These are phyloP conservation scores for Periophthalmus modestus DNA, from an alignment of 2,113 vertebrate species.

Conservation along the genomic window DNA sequence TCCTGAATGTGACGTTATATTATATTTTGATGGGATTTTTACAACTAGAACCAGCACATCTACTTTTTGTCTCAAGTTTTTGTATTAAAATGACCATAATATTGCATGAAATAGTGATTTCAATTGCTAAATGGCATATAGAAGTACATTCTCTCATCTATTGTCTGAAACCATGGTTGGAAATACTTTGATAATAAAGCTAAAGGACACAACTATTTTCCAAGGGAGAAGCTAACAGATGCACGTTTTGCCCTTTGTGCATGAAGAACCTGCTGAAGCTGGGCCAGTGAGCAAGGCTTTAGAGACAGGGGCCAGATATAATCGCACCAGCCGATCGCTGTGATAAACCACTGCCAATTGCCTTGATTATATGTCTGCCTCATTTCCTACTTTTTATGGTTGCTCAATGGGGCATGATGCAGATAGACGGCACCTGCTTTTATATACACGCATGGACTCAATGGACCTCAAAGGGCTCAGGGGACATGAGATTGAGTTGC, in stretches of 20 bases:
- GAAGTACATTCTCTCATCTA: background rate
- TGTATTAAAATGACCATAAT: background rate
- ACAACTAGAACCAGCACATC: no score
- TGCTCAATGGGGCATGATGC: slow-evolving; percentile 57
- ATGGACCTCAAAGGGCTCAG: background rate
- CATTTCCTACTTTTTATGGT: slow-evolving; percentile 67
- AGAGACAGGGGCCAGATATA: slow-evolving; percentile 30
- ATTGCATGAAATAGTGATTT: background rate
- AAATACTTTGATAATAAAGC: background rate
- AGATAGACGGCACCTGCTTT: slow-evolving; percentile 54
- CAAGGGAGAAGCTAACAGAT: background rate
- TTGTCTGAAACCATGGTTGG: background rate
- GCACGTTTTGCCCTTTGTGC: slow-evolving; percentile 3
- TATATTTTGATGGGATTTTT: no score
- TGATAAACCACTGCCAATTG: slow-evolving; percentile 52
- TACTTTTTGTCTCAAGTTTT: background rate
- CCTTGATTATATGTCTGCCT: slow-evolving; percentile 65
- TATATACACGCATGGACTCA: background rate
- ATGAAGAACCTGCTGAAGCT: background rate
- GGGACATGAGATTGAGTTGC: slow-evolving; percentile 1
- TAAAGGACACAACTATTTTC: background rate
- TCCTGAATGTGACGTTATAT: background rate
- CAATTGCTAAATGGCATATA: background rate
- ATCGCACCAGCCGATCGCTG: slow-evolving; percentile 46
- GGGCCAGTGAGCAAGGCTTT: slow-evolving; percentile 17